Evolutionary conservation across 92 coral and sea anemone genomes (phyloP).

Genomic region (Palythoa heliodiscus): DNA sequence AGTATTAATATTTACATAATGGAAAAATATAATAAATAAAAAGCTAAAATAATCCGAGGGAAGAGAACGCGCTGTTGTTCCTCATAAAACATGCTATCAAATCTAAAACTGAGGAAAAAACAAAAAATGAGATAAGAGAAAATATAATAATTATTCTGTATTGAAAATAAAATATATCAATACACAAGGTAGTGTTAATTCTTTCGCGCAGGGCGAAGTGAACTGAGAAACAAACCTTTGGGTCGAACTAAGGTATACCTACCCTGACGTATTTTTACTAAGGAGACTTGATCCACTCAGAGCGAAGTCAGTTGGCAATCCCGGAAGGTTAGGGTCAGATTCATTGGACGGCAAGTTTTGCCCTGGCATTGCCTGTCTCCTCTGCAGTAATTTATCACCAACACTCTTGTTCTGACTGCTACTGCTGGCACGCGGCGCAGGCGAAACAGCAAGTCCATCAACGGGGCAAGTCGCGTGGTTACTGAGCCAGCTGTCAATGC

Average conservation of each 20-base stretch:
- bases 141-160: too few species aligned
- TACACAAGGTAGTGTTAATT: too few species aligned
- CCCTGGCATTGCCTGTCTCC: slow-evolving; percentile 43
- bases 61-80: too few species aligned
- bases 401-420: slow-evolving; percentile 36
- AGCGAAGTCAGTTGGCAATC: slow-evolving; percentile 76
- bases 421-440: slow-evolving; percentile 28
- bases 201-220: too few species aligned
- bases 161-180: too few species aligned
- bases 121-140: too few species aligned
- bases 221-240: background rate
- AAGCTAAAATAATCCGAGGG: too few species aligned
- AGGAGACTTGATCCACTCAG: slow-evolving; percentile 77
- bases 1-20: too few species aligned
- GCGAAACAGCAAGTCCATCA: slow-evolving; percentile 72
- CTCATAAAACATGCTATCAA: too few species aligned
- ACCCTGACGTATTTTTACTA: slow-evolving; percentile 43
- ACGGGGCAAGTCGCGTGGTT: slow-evolving; percentile 87
- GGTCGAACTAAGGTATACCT: background rate
- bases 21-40: too few species aligned
- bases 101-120: too few species aligned
- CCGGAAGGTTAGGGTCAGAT: slow-evolving; percentile 57
- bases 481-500: slow-evolving; percentile 93
- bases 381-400: slow-evolving; percentile 46
- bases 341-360: slow-evolving; percentile 32